phyloP scores from a whole-genome alignment of 1,140 invertebrate genomes.

The Dryas iulia region DNA sequence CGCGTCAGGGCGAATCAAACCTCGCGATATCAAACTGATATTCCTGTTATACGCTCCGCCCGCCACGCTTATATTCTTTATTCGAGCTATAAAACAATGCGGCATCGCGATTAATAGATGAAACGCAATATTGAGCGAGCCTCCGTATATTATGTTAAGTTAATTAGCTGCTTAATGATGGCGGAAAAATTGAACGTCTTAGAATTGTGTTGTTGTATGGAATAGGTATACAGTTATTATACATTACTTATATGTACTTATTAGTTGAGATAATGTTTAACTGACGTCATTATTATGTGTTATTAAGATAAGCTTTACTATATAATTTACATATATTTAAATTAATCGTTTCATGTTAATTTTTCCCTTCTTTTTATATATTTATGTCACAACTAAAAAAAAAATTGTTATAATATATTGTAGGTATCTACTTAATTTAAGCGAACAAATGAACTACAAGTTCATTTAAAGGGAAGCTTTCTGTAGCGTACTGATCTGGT shows the following conservation, averaged over 20 bases:
- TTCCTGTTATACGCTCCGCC: conserved; percentile 69
- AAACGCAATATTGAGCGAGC: background rate
- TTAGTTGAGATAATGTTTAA: background rate
- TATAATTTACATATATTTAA: background rate
- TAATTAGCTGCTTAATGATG: background rate
- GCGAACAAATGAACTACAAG: too few species aligned
- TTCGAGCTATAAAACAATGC: conserved; percentile 74
- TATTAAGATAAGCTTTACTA: background rate
- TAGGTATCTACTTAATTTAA: too few species aligned
- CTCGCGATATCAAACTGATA: conserved; percentile 73
- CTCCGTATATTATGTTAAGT: background rate
- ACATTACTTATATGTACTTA: background rate
- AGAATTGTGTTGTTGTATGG: background rate
- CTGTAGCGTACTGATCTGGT: too few species aligned
- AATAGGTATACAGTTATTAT: background rate
- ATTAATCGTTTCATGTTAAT: background rate
- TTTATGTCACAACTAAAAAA: background rate
- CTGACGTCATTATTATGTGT: background rate
- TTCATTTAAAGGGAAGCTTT: too few species aligned
- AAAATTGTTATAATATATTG: background rate
- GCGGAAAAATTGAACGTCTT: background rate
- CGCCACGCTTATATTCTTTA: conserved; percentile 68
- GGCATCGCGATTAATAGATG: conserved; percentile 34
- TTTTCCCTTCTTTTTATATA: too few species aligned
- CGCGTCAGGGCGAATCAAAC: conserved; percentile 72